Evolutionary conservation across 2,113 vertebrate species (phyloP).

Genomic region (Ardeotis arabs): DNA sequence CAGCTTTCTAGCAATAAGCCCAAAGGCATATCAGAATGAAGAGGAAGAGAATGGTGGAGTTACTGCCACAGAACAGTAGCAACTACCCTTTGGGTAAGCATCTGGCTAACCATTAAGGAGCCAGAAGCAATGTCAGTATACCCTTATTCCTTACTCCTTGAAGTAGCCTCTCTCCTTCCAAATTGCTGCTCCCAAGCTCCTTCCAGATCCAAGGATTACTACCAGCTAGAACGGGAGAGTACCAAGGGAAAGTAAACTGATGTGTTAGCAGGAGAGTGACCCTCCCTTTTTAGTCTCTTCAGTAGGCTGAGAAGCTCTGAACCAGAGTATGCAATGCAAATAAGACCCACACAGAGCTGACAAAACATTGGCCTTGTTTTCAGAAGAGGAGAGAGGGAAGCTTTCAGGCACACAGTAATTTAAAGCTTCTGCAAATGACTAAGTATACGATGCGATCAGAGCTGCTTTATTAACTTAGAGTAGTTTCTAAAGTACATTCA

Average conservation of each 20-base stretch:
- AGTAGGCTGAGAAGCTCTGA: not conserved
- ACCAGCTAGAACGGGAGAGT: not conserved
- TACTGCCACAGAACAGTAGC: not conserved
- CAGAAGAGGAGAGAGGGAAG: not conserved
- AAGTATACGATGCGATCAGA: not conserved
- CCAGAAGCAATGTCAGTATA: not conserved
- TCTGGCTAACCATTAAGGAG: not conserved
- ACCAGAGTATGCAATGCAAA: not conserved
- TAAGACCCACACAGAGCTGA: slow-evolving; percentile 35
- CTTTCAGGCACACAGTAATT: not conserved
- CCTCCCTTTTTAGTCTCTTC: not conserved
- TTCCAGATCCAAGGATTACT: not conserved
- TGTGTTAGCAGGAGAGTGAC: not conserved
- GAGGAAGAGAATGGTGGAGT: not conserved
- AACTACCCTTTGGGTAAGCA: not conserved
- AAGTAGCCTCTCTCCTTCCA: not conserved
- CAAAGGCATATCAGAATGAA: not conserved
- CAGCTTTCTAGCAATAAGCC: not conserved
- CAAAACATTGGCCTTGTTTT: slow-evolving; percentile 37
- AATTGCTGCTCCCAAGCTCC: not conserved
- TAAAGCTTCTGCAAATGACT: slow-evolving; percentile 23
- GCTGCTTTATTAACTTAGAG: not conserved
- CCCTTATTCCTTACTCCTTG: not conserved
- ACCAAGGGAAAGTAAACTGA: not conserved
- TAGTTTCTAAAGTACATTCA: not conserved